A percentile compares a stretch with the other conserved stretches of the same genome.
Evolutionary conservation across 2,113 vertebrate species (phyloP).

Genomic region (Bubalus kerabau): DNA sequence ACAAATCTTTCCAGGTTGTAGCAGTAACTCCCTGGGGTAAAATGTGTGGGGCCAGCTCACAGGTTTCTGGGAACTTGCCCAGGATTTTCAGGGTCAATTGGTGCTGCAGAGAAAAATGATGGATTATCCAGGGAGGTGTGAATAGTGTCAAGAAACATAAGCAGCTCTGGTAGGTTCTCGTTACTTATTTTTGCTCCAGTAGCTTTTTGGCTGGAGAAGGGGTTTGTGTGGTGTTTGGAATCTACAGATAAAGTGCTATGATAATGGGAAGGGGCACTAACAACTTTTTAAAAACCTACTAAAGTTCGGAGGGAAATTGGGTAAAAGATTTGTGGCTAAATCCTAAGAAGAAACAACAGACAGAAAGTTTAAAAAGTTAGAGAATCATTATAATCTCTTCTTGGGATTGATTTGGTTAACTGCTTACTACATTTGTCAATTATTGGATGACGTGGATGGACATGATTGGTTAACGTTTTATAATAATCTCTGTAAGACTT

Average conservation of each 20-base stretch:
- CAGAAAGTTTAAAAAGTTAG: background rate
- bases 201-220: background rate
- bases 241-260: background rate
- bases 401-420: background rate
- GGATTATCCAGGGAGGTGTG: constrained; percentile 52
- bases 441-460: background rate
- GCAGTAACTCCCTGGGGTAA: background rate
- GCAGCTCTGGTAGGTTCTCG: constrained; percentile 5
- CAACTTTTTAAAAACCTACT: background rate
- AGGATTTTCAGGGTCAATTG: constrained; percentile 57
- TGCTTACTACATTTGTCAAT: background rate
- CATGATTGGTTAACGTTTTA: background rate
- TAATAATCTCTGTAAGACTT: background rate
- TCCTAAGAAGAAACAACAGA: background rate
- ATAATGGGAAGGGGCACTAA: background rate
- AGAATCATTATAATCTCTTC: background rate
- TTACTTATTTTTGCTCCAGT: constrained; percentile 41
- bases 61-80: constrained; percentile 58
- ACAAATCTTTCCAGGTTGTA: background rate
- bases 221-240: background rate
- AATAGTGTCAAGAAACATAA: constrained; percentile 56
- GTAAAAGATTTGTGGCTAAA: background rate
- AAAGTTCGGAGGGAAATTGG: background rate
- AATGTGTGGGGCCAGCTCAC: constrained; percentile 1
- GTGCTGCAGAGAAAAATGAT: constrained; percentile 47